Conservation (phyloP, 92 coral and sea anemone species). For the Palythoa grandiflora region DNA sequence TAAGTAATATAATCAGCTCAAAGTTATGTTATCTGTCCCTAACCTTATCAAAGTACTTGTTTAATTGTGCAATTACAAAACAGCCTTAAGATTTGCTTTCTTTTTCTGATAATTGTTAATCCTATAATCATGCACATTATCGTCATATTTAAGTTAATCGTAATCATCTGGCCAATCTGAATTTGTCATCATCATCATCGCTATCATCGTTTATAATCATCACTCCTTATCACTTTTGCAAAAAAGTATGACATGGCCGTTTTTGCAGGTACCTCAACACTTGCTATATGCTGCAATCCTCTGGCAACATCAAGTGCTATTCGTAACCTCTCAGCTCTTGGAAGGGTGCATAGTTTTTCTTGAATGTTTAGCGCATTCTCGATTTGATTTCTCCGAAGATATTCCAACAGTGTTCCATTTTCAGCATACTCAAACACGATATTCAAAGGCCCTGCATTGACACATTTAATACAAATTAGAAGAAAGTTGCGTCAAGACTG, state of each 20-base stretch:
- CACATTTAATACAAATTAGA: neutral
- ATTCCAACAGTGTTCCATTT: conserved; percentile 69
- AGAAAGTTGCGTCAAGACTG: neutral
- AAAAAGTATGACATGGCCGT: neutral
- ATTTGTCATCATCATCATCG: neutral
- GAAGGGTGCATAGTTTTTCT: conserved; percentile 57
- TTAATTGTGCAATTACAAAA: too few relatives aligned
- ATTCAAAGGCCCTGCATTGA: neutral
- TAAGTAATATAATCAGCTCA: too few relatives aligned
- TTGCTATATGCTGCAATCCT: conserved; percentile 76
- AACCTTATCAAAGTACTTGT: too few relatives aligned
- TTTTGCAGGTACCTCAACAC: conserved; percentile 56
- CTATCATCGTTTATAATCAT: neutral
- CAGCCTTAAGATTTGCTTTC: neutral
- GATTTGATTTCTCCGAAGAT: conserved; percentile 66
- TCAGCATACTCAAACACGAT: conserved; percentile 69
- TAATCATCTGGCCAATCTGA: neutral
- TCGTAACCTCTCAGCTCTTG: conserved; percentile 72
- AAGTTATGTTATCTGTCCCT: too few relatives aligned
- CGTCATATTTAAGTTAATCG: neutral
- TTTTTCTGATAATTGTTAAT: too few relatives aligned
- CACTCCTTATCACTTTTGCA: neutral
- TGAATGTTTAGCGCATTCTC: conserved; percentile 36
- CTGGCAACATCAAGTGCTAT: conserved; percentile 70
- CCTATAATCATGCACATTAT: neutral